Evolutionary conservation across 2,797 vertebrate species (phyloP).

Genomic region (Choloepus didactylus): DNA sequence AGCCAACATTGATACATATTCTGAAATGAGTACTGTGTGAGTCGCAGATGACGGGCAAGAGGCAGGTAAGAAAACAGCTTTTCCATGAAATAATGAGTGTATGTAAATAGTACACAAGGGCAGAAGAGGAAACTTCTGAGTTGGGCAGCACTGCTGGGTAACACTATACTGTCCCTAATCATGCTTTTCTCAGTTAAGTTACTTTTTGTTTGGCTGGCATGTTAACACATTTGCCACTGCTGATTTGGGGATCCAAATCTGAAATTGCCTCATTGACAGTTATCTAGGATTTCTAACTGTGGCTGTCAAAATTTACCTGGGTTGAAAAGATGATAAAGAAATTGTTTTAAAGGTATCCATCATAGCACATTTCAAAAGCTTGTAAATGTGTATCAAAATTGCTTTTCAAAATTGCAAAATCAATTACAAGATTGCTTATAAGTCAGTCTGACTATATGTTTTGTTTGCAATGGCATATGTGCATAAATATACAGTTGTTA

Average conservation of each 20-base stretch:
- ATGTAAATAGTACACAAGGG: neutral
- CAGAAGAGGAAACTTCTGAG: neutral
- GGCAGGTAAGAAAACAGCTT: conserved; percentile 63
- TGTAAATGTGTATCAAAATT: neutral
- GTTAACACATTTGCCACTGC: neutral
- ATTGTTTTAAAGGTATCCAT: neutral
- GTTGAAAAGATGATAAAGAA: neutral
- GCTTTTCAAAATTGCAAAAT: neutral
- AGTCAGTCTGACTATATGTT: neutral
- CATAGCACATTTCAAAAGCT: neutral
- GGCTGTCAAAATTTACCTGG: neutral
- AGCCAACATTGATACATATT: neutral
- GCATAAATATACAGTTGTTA: neutral
- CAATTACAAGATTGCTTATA: neutral
- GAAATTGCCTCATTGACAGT: neutral
- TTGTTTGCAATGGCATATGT: neutral
- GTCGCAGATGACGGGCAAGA: neutral
- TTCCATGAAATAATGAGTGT: neutral
- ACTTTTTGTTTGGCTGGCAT: neutral
- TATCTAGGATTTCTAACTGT: neutral
- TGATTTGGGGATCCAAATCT: neutral
- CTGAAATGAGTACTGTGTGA: neutral
- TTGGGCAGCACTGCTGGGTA: neutral
- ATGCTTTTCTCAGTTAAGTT: neutral
- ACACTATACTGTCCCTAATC: fast-evolving